Conservation (phyloP, 2,888 invertebrate species). For the Dusona sp. region DNA sequence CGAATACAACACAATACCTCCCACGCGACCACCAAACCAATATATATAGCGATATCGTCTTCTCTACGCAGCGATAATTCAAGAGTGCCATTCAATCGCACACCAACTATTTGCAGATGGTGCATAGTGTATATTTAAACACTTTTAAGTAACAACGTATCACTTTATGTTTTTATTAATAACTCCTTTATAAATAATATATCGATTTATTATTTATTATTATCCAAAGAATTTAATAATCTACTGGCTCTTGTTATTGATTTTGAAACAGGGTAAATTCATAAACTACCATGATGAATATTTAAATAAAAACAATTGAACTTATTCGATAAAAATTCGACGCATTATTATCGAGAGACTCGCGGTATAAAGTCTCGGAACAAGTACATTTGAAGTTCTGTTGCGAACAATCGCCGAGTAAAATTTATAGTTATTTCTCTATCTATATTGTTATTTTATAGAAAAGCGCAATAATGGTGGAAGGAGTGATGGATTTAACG, state of each 20-base stretch:
- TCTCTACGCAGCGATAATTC: not conserved
- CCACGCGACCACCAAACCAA: conserved; percentile 11
- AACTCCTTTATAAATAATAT: not conserved
- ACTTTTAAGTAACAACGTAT: not conserved
- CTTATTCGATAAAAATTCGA: not conserved
- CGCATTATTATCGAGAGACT: not conserved
- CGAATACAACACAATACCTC: conserved; percentile 22
- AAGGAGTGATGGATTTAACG: not conserved
- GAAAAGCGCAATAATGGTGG: not conserved
- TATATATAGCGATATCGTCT: not conserved
- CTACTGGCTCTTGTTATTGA: not conserved
- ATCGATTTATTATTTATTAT: not conserved
- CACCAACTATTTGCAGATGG: not conserved
- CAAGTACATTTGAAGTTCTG: too few relatives aligned
- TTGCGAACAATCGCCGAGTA: too few relatives aligned
- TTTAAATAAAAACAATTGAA: not conserved
- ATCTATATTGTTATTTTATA: not conserved
- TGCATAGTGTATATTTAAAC: not conserved
- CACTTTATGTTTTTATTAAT: not conserved
- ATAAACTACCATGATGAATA: not conserved
- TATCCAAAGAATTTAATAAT: too few relatives aligned
- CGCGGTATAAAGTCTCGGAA: too few relatives aligned
- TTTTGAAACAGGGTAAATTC: not conserved
- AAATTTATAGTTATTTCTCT: not conserved
- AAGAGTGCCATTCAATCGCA: conserved; percentile 21